Conservation (phyloP, 2,113 vertebrate genomes). For the Serilophus lunatus region DNA sequence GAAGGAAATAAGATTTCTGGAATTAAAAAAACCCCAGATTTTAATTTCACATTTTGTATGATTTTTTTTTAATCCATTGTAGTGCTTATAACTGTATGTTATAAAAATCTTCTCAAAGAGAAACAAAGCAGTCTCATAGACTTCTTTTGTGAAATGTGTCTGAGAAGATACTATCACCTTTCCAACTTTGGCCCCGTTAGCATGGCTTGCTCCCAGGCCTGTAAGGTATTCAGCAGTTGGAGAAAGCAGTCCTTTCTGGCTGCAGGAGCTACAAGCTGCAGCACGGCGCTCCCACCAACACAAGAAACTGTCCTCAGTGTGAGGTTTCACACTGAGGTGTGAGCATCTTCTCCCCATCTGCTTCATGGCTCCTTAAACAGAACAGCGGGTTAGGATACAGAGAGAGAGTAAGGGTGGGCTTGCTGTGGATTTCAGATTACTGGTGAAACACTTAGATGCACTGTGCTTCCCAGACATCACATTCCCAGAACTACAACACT, state of each 20-base stretch:
- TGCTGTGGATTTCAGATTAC: background rate
- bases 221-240: background rate
- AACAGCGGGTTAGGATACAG: background rate
- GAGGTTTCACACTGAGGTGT: background rate
- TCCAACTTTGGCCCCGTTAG: constrained; percentile 13
- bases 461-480: background rate
- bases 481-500: background rate
- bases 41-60: constrained; percentile 29
- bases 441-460: background rate
- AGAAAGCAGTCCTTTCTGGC: background rate
- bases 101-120: background rate
- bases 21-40: background rate
- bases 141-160: background rate
- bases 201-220: background rate
- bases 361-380: background rate
- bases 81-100: background rate
- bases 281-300: accelerated
- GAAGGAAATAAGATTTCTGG: constrained; percentile 50
- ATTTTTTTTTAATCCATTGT: background rate
- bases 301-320: accelerated
- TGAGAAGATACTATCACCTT: background rate
- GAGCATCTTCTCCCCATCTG: background rate
- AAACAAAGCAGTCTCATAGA: background rate
- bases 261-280: background rate
- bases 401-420: background rate